Evolutionary conservation across 2,888 invertebrate genomes (phyloP).

Genomic region (Drosophila acutilabella): DNA sequence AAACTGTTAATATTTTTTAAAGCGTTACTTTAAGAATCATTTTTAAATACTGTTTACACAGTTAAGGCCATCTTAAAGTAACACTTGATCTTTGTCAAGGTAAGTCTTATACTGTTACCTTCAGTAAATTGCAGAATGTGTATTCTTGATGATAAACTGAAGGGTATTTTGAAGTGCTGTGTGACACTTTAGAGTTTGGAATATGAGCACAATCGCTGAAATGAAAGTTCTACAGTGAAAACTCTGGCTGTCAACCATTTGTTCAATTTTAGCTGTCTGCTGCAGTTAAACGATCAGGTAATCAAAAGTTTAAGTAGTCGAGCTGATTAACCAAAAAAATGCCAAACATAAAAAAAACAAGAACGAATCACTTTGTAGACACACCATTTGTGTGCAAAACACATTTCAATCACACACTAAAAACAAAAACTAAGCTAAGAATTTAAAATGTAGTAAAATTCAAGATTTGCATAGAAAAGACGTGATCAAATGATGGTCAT

Average conservation of each 20-base stretch:
- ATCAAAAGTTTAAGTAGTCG: conserved; percentile 14
- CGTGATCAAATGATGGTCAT: conserved; percentile 33
- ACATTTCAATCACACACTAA: conserved; percentile 50
- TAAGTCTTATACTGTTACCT: background rate
- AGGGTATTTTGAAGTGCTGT: background rate
- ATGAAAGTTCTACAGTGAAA: too few relatives aligned
- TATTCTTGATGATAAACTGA: background rate
- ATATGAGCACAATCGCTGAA: background rate
- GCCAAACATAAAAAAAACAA: background rate
- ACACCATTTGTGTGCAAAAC: conserved; percentile 63
- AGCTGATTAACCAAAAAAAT: conserved; percentile 19
- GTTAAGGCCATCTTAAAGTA: background rate
- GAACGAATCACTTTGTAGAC: conserved; percentile 40
- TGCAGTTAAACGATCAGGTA: conserved; percentile 12
- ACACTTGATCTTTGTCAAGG: background rate
- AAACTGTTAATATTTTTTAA: too few relatives aligned
- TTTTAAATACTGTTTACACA: background rate
- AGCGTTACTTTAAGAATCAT: too few relatives aligned
- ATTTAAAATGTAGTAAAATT: conserved; percentile 27
- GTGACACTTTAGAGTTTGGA: background rate
- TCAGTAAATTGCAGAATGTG: background rate
- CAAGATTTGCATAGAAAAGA: conserved; percentile 43
- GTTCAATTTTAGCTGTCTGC: background rate
- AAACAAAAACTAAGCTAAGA: conserved; percentile 25
- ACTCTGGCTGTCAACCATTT: background rate